A percentile compares a stretch with the other conserved stretches of the same genome.
Conservation (phyloP, 2,113 vertebrate genomes). For the Tretioscincus oriximinensis region DNA sequence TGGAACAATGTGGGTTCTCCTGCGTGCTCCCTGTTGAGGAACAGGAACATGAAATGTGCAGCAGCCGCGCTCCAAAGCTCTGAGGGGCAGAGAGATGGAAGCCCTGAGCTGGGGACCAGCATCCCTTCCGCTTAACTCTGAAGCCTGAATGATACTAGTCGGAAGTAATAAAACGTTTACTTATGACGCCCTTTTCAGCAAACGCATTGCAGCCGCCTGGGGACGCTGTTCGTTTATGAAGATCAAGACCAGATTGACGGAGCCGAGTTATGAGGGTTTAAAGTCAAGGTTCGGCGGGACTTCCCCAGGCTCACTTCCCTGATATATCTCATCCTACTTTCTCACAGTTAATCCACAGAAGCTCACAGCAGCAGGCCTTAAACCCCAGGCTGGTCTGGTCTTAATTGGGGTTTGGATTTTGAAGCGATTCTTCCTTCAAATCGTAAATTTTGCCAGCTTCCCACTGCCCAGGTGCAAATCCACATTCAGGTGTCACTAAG, state of each 20-base stretch:
- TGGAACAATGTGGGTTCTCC: constrained; percentile 5
- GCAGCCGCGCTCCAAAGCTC: background rate
- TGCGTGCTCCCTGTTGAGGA: constrained; percentile 6
- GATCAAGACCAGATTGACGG: background rate
- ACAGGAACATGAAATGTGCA: background rate
- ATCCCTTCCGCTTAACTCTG: background rate
- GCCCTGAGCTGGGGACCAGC: background rate
- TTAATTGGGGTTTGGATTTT: background rate
- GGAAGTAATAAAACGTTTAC: no score
- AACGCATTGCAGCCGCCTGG: no score
- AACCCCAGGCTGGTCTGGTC: no score
- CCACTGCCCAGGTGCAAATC: background rate
- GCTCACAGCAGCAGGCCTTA: background rate
- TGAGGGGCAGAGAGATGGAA: background rate
- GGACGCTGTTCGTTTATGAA: no score
- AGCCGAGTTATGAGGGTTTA: background rate
- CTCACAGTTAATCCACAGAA: background rate
- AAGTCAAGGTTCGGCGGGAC: background rate
- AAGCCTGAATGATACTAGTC: background rate
- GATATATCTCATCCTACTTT: background rate
- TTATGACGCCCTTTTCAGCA: no score
- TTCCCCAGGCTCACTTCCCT: no score
- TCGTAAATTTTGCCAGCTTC: background rate
- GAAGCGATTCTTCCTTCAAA: background rate
- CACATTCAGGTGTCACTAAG: no score